Evolutionary conservation across 1,140 invertebrate species (phyloP), one percentile per base, ranked within the genome.

Genomic region (Drosophila ambigua): DNA sequence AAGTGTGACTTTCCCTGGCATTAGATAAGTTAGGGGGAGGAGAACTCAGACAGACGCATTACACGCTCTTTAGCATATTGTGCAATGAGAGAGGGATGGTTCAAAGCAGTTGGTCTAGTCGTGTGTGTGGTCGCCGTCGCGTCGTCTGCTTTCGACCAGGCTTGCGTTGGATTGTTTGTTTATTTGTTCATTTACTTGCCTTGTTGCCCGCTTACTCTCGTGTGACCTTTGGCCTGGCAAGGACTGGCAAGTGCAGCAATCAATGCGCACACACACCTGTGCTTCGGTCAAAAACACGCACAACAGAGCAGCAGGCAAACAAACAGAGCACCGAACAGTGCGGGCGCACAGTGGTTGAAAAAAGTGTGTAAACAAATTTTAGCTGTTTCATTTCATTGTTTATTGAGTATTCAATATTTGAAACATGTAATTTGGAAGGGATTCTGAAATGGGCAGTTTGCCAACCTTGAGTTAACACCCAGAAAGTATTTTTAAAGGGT

Each of bases 261-360:
- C 82, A 81, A 75, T 82, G 74, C 83, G 74, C 83, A 65, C 81
- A 87, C 81, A 78, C 76, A 63, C 77, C 77, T 69, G 66, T 82
- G 78, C 87, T 78, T 78, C 81, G 78, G 82, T 85, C 81, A 85
- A 85, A 85, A 85, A 85, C 81, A 87, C 74, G 78, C 81, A 74
- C 55, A 62, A 43, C 63, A 51, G 50, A 48, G 50, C 52, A 63
- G 45, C 62, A 55, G 68, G 61, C 78, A 81, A 77, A 79, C 71
- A 83, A 80, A 81, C 73, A 79, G 69, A 64, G 74, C 64, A 66
- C 72, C 72, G 50, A 62, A 63, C 61, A 76, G 61, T 73, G 52
- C 44, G 49, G 69, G 31, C 8, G 26, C 51, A 63, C 60, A 63
- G 60, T 49, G 62, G 44, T 46, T 55, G 8, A 43, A 39, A 35